Evolutionary conservation across 2,797 vertebrate species (phyloP), one percentile per base, ranked within the genome.

Genomic region (Melanotaenia trifasciata): DNA sequence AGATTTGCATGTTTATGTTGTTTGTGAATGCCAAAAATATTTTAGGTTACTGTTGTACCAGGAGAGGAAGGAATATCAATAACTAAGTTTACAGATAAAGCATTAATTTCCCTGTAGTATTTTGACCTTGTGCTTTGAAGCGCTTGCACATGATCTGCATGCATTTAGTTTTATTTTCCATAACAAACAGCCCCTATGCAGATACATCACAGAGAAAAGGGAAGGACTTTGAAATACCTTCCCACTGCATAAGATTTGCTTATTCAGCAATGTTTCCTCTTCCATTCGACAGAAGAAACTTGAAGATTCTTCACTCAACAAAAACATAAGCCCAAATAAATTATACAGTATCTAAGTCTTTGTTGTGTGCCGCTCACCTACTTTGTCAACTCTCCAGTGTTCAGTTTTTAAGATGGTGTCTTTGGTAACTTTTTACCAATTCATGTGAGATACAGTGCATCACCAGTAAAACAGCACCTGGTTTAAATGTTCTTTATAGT

Each of bases 91-190:
- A 83, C 68, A 89, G 87, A 88, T 89, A 88, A 86, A 80, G 60
- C 62, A 36, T 71, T 90, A 82, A 94, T 92, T 92, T 90, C 84
- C 85, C 85, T 62, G 20, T 79, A 69, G 83, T 83, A 76, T 90
- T 92, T 92, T 92, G 91, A 92, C 91, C 91, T 93, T 92, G 92
- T 60, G 84, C 85, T 91, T 90, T 92, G 83, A 89, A 89, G 84
- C 89, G 61, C 84, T 80, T 43, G 78, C 9, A 26, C 83, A 88
- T 84, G 87, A 91, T 91, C 89, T 92, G 90, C 88, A 93, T 93
- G 86, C 85, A 79, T 70, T 85, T 78, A 83, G 69, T 76, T 87
- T 88, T 86, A 87, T 90, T 93, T 93, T 90, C 85, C 90, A 92
- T 92, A 87, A 92, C 90, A 92, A 93, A 92, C 89, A 81, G 72